These are phyloP conservation scores for Tapirus indicus DNA, from an alignment of 2,797 vertebrate genomes.

Conservation along the genomic window DNA sequence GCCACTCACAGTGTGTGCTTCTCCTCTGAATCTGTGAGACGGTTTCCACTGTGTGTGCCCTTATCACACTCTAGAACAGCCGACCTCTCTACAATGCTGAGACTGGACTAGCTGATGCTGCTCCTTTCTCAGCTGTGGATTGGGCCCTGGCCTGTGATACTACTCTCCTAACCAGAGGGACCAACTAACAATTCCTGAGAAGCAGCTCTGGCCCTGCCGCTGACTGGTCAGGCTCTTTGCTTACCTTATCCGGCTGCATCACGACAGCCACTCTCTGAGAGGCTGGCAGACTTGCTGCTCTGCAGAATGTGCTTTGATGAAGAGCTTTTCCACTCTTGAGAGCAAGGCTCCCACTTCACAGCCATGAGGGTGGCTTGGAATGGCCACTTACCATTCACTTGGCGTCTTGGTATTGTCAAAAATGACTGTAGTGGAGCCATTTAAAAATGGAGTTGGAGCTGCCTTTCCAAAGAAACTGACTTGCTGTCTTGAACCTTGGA, in stretches of 20 bases:
- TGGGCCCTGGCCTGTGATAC: too few relatives aligned
- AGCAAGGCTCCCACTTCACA: neutral
- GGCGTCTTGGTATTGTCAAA: neutral
- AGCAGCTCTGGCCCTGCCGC: accelerated
- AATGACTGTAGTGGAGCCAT: too few relatives aligned
- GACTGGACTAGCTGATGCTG: neutral
- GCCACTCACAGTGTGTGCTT: neutral
- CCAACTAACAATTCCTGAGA: neutral
- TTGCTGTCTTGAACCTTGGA: too few relatives aligned
- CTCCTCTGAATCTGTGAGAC: neutral
- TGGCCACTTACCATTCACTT: neutral
- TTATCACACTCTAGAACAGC: neutral
- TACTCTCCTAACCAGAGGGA: neutral
- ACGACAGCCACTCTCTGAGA: neutral
- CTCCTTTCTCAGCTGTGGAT: neutral
- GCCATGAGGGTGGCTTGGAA: neutral
- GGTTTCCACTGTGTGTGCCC: neutral
- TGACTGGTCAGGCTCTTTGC: too few relatives aligned
- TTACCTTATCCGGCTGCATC: neutral
- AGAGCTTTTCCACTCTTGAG: neutral
- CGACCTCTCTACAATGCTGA: neutral
- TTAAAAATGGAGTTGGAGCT: too few relatives aligned
- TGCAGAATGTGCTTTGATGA: neutral
- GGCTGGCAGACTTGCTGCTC: neutral
- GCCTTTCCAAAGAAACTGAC: too few relatives aligned